Percentiles rank a stretch among this genome's conserved stretches.
These are phyloP conservation scores for Diadumene lineata DNA, from an alignment of 92 coral and sea anemone genomes.

Conservation along the genomic window DNA sequence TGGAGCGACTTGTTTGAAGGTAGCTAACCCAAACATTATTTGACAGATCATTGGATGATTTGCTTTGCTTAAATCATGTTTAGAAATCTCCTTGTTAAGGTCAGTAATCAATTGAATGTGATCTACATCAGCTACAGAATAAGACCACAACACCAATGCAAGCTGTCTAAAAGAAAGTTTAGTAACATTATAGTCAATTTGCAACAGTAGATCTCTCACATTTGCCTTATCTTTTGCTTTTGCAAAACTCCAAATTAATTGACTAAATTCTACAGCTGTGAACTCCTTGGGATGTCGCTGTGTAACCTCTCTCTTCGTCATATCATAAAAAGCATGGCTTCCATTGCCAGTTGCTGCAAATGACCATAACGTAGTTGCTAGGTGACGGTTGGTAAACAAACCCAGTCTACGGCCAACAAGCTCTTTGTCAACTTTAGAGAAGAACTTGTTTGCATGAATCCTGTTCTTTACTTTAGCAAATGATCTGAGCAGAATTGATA, in stretches of 20 bases:
- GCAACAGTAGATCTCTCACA: conserved; percentile 10
- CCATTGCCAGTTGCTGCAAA: conserved; percentile 30
- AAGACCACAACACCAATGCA: conserved; percentile 31
- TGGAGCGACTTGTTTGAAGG: conserved; percentile 2
- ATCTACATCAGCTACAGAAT: conserved; percentile 8
- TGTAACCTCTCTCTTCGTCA: conserved; percentile 7
- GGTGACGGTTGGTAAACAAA: conserved; percentile 13
- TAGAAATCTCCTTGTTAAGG: conserved; percentile 5
- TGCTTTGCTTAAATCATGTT: neutral
- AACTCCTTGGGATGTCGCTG: conserved; percentile 20
- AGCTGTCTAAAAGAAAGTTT: conserved; percentile 25
- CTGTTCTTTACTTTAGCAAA: conserved; percentile 29
- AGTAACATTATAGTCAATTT: neutral
- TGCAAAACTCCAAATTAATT: conserved; percentile 26
- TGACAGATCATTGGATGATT: conserved; percentile 29
- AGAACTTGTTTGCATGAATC: conserved; percentile 12
- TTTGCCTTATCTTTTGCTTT: conserved; percentile 18
- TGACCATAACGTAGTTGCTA: conserved; percentile 35
- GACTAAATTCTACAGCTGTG: conserved; percentile 23
- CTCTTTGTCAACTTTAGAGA: conserved; percentile 32
- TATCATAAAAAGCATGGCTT: conserved; percentile 8
- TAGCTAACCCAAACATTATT: conserved; percentile 17
- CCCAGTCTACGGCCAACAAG: conserved; percentile 23
- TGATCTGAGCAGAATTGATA: conserved; percentile 14
- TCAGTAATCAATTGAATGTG: neutral